Base-by-base conservation (phyloP, 2,797 vertebrate genomes). In the Thalassophryne amazonica region DNA sequence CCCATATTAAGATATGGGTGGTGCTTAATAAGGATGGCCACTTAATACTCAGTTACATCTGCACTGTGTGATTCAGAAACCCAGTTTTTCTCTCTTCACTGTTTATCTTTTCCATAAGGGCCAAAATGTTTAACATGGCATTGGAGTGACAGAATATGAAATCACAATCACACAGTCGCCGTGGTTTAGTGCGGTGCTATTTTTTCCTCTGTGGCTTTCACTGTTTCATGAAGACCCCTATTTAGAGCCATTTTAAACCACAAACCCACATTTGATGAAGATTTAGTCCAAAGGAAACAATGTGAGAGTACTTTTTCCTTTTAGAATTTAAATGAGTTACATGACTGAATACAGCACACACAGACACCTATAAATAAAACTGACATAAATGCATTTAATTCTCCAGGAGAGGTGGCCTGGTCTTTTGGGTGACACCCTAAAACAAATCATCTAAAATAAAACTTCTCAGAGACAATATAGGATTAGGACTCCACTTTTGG, bases 1-100 rank as follows among this genome's bases (percentile, higher is more conserved):
- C 53, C 69, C 61, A 79, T 51, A 60, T 37, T 45, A 29, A 62
- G 64, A n/a, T n/a, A n/a, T n/a, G n/a, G n/a, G n/a, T n/a, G n/a
- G n/a, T n/a, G n/a, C n/a, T n/a, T n/a, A n/a, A n/a, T n/a, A n/a
- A n/a, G n/a, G 52, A 9, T 25, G 60, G 48, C 62, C 63, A 68
- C 25, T 25, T 33, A 24, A 1, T 18, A 29, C 38, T 17, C 19
- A 13, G 23, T 58, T 63, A 55, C 49, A 77, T 61, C 59, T 64
- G 53, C 4, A 32, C 22, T 47, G 8, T 13, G 8, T 30, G 13
- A n/a, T n/a, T n/a, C n/a, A n/a, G n/a, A 59, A 15, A 21, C 12
- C 29, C n/a, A 28, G 11, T 12, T 13, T 38, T 29, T 10, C 22
- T 24, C 7, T 11, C 10, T 16, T 52, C 6, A n/a, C 14, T 9